Evolutionary conservation across 2,797 vertebrate genomes (phyloP).

Genomic region (Spinus olivaceus): DNA sequence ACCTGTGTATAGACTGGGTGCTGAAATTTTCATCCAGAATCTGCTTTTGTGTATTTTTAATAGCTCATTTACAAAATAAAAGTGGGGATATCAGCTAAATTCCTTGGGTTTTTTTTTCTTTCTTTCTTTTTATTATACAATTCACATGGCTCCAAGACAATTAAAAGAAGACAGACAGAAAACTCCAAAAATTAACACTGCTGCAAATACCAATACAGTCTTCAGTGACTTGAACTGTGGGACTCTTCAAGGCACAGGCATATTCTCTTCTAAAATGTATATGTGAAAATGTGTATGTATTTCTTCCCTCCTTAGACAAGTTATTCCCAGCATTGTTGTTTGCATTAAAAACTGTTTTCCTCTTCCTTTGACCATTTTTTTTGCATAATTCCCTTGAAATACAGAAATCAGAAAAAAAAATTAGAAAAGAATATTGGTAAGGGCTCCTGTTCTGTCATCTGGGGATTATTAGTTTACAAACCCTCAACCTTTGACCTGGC

Average conservation of each 20-base stretch:
- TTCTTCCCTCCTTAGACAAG: not conserved
- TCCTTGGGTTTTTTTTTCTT: fast-evolving
- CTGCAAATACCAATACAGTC: not conserved
- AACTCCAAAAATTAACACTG: not conserved
- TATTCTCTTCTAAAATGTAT: not conserved
- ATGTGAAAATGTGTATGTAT: not conserved
- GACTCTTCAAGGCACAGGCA: not conserved
- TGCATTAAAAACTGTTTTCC: not conserved
- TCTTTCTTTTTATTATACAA: not conserved
- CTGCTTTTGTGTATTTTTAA: not conserved
- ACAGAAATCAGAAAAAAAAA: not conserved
- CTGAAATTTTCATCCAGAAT: not conserved
- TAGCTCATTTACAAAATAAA: not conserved
- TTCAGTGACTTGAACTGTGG: not conserved
- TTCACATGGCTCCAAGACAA: not conserved
- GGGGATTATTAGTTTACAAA: constrained; percentile 75
- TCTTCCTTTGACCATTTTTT: not conserved
- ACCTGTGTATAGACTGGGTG: not conserved
- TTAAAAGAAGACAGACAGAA: not conserved
- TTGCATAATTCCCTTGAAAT: not conserved
- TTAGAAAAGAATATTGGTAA: constrained; percentile 19
- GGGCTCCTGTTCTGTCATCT: constrained; percentile 57
- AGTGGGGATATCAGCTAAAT: not conserved
- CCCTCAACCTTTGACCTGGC: constrained; percentile 66
- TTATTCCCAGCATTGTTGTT: not conserved